phyloP scores from a whole-genome alignment of 2,888 invertebrate genomes.

The Ecliptopera silaceata region DNA sequence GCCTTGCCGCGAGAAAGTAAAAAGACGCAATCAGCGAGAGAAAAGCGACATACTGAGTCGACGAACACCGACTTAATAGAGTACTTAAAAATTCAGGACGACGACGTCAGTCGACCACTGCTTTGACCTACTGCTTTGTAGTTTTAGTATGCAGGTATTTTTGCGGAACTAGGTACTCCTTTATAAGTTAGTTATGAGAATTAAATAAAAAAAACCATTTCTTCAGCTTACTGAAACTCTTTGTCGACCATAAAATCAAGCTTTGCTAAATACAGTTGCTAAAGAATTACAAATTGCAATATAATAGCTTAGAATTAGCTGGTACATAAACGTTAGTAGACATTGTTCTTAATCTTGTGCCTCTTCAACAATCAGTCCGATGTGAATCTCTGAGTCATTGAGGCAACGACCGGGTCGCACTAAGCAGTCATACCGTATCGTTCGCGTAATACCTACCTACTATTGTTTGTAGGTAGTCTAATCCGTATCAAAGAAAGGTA shows the following conservation, averaged over 20 bases:
- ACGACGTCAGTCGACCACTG: constrained; percentile 31
- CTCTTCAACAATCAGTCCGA: constrained; percentile 41
- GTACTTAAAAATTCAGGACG: constrained; percentile 79
- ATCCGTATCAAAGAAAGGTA: too few species aligned
- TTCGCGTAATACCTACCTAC: not conserved
- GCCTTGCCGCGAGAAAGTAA: constrained; percentile 66
- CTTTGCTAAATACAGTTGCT: not conserved
- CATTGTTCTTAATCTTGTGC: constrained; percentile 42
- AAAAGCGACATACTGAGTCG: constrained; percentile 62
- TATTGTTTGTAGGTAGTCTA: not conserved
- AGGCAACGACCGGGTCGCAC: constrained; percentile 48
- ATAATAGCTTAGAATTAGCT: not conserved
- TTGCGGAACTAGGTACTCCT: too few species aligned
- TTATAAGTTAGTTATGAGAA: too few species aligned
- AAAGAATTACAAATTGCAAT: not conserved
- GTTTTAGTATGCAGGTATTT: not conserved
- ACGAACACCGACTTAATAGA: constrained; percentile 60
- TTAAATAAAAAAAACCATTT: too few species aligned
- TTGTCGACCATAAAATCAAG: not conserved
- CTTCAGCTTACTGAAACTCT: not conserved
- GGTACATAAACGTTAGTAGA: constrained; percentile 45
- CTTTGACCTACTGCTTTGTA: constrained; percentile 58
- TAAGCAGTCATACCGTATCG: not conserved
- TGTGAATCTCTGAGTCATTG: constrained; percentile 25
- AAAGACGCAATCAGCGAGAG: constrained; percentile 78